phyloP scores from a whole-genome alignment of 1,140 invertebrate species.

The Drosophila sechellia region DNA sequence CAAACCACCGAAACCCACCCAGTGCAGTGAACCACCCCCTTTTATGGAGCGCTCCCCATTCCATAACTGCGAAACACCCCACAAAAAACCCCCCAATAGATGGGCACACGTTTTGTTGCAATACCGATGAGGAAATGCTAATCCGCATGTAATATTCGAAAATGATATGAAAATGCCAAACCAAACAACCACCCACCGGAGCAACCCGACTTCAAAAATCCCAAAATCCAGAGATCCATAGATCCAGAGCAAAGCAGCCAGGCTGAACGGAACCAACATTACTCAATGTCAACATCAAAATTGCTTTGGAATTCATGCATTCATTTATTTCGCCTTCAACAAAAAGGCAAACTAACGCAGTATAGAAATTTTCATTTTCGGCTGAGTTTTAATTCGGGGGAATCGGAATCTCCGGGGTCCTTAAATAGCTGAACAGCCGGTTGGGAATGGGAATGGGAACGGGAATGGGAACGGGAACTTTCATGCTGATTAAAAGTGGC shows the following conservation, averaged over 20 bases:
- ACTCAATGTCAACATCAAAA: slow-evolving; percentile 82
- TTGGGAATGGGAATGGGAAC: not conserved
- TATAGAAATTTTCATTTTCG: slow-evolving; percentile 77
- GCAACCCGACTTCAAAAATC: not conserved
- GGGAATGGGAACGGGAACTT: slow-evolving; percentile 10
- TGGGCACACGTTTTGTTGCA: slow-evolving; percentile 77
- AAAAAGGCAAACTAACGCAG: slow-evolving; percentile 48
- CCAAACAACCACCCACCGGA: slow-evolving; percentile 73
- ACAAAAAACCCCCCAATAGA: slow-evolving; percentile 38
- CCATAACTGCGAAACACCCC: slow-evolving; percentile 1
- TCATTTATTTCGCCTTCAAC: slow-evolving; percentile 58
- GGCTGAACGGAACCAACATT: slow-evolving; percentile 63
- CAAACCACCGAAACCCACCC: slow-evolving; percentile 7
- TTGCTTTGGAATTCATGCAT: slow-evolving; percentile 82
- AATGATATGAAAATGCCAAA: slow-evolving; percentile 81
- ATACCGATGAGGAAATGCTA: slow-evolving; percentile 82
- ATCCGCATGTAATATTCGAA: slow-evolving; percentile 84
- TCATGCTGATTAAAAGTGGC: slow-evolving; percentile 80
- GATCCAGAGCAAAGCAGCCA: not conserved
- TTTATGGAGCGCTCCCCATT: slow-evolving; percentile 36
- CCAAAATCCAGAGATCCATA: not conserved
- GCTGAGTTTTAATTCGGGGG: slow-evolving; percentile 60
- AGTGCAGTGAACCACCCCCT: slow-evolving; percentile 56
- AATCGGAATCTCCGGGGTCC: slow-evolving; percentile 25
- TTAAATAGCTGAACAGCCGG: slow-evolving; percentile 74